Percentiles rank a stretch among this genome's conserved stretches.
Evolutionary conservation across 1,140 invertebrate genomes (phyloP).

Genomic region (Drosophila biarmipes): DNA sequence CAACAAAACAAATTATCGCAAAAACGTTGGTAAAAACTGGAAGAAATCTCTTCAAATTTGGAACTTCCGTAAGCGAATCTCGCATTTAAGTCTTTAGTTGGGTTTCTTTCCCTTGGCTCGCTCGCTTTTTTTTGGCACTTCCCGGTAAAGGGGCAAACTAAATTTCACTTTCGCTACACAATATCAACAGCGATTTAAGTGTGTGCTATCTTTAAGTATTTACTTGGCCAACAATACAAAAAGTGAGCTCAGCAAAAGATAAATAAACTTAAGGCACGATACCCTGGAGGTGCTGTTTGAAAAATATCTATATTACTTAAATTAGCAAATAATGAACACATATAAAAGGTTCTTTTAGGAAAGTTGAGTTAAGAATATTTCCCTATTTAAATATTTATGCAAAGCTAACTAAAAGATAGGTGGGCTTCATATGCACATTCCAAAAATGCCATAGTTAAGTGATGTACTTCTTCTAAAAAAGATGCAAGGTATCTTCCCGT

Average conservation of each 20-base stretch:
- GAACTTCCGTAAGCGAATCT: constrained; percentile 50
- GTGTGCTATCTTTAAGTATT: constrained; percentile 54
- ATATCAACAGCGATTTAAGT: constrained; percentile 46
- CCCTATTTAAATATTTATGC: not conserved
- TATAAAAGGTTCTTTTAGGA: not conserved
- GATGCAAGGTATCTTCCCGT: not conserved
- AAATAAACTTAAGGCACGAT: constrained; percentile 21
- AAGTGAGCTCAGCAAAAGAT: constrained; percentile 30
- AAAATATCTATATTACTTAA: not conserved
- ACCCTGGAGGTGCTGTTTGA: not conserved
- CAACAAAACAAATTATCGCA: constrained; percentile 34
- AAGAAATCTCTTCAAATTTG: constrained; percentile 43
- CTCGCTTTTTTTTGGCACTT: constrained; percentile 34
- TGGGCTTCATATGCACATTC: too few relatives aligned
- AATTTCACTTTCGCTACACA: constrained; percentile 54
- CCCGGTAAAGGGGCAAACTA: constrained; percentile 34
- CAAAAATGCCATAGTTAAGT: too few relatives aligned
- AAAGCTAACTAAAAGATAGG: too few relatives aligned
- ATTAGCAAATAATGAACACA: not conserved
- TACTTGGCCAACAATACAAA: constrained; percentile 44
- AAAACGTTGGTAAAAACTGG: constrained; percentile 15
- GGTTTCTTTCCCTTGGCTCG: not conserved
- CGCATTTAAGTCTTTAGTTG: constrained; percentile 33
- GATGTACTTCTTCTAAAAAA: too few relatives aligned
- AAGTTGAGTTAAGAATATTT: not conserved